phyloP scores from a whole-genome alignment of 2,113 vertebrate species.

The Saccopteryx bilineata region DNA sequence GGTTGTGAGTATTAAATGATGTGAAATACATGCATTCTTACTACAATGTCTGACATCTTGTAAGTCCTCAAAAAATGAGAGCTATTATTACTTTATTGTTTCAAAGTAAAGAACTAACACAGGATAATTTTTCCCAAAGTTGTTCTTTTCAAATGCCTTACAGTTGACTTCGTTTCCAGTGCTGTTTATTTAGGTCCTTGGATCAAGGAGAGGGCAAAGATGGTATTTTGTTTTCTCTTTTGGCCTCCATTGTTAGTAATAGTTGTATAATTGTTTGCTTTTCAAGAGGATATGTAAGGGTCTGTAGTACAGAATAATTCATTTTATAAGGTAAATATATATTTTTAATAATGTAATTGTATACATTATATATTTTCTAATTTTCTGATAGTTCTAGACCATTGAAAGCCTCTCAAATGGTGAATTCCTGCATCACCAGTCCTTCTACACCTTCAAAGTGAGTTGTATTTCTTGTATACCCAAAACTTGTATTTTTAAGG shows the following conservation, averaged over 20 bases:
- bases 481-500: conserved; percentile 63
- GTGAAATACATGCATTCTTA: neutral
- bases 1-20: conserved; percentile 38
- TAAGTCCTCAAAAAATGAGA: conserved; percentile 78
- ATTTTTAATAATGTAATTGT: conserved; percentile 75
- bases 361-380: conserved; percentile 81
- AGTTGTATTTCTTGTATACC: conserved; percentile 84
- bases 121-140: conserved; percentile 15
- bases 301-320: conserved; percentile 54
- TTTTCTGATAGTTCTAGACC: conserved; percentile 93
- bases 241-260: conserved; percentile 52
- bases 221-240: conserved; percentile 69
- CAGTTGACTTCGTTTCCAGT: conserved; percentile 57
- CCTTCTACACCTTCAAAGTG: conserved; percentile 92
- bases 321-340: conserved; percentile 78
- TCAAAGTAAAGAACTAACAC: conserved; percentile 63
- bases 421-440: conserved; percentile 92
- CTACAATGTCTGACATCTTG: conserved; percentile 21
- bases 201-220: neutral
- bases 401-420: conserved; percentile 94
- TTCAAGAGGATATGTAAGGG: conserved; percentile 37
- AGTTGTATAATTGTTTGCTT: conserved; percentile 47
- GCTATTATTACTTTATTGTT: conserved; percentile 57
- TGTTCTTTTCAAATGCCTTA: conserved; percentile 51
- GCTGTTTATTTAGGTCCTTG: conserved; percentile 45